These are phyloP conservation scores for Apotomis capreana DNA, from an alignment of 2,888 invertebrate species.

Conservation along the genomic window DNA sequence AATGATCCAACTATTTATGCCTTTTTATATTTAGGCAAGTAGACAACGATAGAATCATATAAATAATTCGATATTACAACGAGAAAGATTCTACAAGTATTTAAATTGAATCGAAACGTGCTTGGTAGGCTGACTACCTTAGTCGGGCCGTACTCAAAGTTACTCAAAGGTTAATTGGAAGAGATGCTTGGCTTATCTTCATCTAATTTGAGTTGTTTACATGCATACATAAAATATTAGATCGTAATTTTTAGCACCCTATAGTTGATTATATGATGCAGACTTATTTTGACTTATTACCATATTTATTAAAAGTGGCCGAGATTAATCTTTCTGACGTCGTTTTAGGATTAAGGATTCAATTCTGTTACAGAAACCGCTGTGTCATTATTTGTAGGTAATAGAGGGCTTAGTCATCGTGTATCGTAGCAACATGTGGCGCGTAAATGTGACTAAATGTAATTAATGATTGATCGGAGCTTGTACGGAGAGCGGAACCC, in stretches of 20 bases:
- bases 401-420: conserved; percentile 52
- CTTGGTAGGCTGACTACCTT: background rate
- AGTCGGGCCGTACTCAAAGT: background rate
- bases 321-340: conserved; percentile 30
- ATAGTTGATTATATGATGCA: conserved; percentile 8
- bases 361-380: conserved; percentile 24
- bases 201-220: conserved; percentile 7
- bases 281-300: conserved; percentile 31
- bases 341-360: conserved; percentile 25
- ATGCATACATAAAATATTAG: conserved; percentile 6
- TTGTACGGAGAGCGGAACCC: conserved; percentile 66
- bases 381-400: conserved; percentile 40
- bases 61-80: no score
- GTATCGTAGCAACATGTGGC: conserved; percentile 73
- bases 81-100: background rate
- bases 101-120: background rate
- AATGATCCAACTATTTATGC: no score
- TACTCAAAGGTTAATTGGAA: conserved; percentile 16
- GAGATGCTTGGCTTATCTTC: conserved; percentile 4
- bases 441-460: conserved; percentile 79
- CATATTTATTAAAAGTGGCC: conserved; percentile 35
- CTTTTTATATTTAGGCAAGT: no score
- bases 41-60: no score
- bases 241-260: background rate
- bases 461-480: conserved; percentile 81